Evolutionary conservation across 2,113 vertebrate species (phyloP).

Genomic region (Rallus limicola): DNA sequence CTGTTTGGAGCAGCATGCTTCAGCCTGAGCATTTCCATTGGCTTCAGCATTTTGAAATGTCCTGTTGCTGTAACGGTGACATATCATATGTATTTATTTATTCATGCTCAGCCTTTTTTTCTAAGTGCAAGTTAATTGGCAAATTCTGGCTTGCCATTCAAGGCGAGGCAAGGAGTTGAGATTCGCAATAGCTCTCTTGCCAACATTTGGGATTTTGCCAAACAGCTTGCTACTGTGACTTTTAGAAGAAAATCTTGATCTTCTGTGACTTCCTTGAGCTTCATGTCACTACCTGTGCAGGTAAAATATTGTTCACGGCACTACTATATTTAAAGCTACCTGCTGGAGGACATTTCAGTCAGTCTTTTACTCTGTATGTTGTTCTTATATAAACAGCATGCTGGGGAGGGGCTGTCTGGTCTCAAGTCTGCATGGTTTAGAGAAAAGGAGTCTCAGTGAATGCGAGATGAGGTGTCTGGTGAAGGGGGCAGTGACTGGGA

Average conservation of each 20-base stretch:
- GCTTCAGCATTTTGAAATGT: neutral
- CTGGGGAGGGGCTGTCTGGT: neutral
- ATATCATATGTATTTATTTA: neutral
- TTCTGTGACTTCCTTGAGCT: neutral
- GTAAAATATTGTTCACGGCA: neutral
- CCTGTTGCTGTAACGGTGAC: neutral
- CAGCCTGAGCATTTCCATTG: neutral
- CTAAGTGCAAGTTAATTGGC: constrained; percentile 43
- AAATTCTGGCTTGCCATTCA: constrained; percentile 18
- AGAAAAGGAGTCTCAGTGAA: neutral
- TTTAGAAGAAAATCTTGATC: neutral
- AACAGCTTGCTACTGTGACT: neutral
- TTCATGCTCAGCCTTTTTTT: neutral
- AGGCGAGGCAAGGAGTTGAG: neutral
- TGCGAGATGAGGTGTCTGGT: neutral
- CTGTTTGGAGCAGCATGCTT: neutral
- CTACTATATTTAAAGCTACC: neutral
- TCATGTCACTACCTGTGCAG: neutral
- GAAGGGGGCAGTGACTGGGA: neutral
- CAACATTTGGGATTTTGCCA: constrained; percentile 4
- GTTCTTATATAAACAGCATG: neutral
- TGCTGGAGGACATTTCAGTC: neutral
- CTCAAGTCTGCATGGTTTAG: neutral
- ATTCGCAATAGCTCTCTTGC: neutral
- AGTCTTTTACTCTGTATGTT: neutral